A percentile compares a stretch with the other conserved stretches of the same genome.
These are phyloP conservation scores for Camelus bactrianus DNA, from an alignment of 2,113 vertebrate genomes.

Conservation along the genomic window DNA sequence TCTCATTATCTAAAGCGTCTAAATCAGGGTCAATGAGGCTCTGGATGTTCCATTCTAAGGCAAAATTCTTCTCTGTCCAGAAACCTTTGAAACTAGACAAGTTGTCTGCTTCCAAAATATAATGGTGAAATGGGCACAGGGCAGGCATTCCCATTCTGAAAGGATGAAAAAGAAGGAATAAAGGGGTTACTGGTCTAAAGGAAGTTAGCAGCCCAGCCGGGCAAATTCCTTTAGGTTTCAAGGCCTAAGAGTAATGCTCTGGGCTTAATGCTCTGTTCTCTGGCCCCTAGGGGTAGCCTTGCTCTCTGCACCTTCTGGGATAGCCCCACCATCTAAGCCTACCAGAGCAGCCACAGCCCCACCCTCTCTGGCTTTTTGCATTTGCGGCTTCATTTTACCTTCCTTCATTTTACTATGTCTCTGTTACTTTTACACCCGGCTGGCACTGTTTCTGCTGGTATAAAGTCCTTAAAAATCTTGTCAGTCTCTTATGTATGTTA, in stretches of 20 bases:
- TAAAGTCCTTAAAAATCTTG: constrained; percentile 3
- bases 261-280: background rate
- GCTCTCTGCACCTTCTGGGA: background rate
- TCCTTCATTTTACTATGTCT: constrained; percentile 19
- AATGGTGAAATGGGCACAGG: background rate
- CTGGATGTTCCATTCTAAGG: background rate
- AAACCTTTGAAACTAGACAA: background rate
- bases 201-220: background rate
- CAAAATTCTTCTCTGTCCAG: background rate
- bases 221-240: constrained; percentile 39
- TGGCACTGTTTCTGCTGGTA: background rate
- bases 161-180: background rate
- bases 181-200: constrained; percentile 17
- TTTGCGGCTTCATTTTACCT: background rate
- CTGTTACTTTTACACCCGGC: background rate
- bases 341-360: background rate
- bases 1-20: background rate
- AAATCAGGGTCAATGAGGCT: background rate
- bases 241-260: background rate
- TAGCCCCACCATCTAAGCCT: background rate
- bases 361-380: background rate
- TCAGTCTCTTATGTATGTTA: constrained; percentile 35
- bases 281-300: background rate
- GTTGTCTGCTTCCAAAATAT: constrained; percentile 5
- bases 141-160: constrained; percentile 10